Conservation (phyloP, 1,140 invertebrate genomes). For the Neodiprion lecontei region DNA sequence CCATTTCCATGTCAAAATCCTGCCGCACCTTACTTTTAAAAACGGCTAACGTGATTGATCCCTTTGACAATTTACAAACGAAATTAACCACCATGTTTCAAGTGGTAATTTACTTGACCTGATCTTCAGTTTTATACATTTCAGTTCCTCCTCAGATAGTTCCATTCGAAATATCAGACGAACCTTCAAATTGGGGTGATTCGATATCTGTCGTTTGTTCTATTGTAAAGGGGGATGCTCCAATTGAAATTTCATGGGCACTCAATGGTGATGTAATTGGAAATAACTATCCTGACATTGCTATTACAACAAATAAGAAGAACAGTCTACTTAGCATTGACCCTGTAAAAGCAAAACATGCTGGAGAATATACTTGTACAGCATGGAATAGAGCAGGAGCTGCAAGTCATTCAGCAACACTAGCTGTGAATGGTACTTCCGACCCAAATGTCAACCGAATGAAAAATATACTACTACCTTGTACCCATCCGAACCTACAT, state of each 20-base stretch:
- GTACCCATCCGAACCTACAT: not conserved
- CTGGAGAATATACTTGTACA: constrained; percentile 76
- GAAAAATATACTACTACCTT: not conserved
- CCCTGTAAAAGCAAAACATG: constrained; percentile 71
- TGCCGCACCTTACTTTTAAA: not conserved
- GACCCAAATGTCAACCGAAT: not conserved
- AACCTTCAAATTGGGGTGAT: constrained; percentile 80
- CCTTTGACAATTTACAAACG: not conserved
- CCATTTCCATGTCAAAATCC: not conserved
- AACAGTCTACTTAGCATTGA: constrained; percentile 76
- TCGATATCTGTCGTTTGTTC: constrained; percentile 78
- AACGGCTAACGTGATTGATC: not conserved
- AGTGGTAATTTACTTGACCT: not conserved
- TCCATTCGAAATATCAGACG: constrained; percentile 78
- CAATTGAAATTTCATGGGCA: constrained; percentile 68
- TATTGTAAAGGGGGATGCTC: constrained; percentile 79
- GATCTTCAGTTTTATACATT: constrained; percentile 35
- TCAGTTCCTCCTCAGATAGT: constrained; percentile 80
- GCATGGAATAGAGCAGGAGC: constrained; percentile 71
- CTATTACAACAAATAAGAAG: constrained; percentile 56
- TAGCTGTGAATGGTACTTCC: constrained; percentile 69
- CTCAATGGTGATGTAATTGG: constrained; percentile 55
- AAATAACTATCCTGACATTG: constrained; percentile 48
- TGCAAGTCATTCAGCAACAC: constrained; percentile 67
- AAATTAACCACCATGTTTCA: not conserved